phyloP scores from a whole-genome alignment of 2,888 invertebrate genomes.

The Sceliomorpha sp. region DNA sequence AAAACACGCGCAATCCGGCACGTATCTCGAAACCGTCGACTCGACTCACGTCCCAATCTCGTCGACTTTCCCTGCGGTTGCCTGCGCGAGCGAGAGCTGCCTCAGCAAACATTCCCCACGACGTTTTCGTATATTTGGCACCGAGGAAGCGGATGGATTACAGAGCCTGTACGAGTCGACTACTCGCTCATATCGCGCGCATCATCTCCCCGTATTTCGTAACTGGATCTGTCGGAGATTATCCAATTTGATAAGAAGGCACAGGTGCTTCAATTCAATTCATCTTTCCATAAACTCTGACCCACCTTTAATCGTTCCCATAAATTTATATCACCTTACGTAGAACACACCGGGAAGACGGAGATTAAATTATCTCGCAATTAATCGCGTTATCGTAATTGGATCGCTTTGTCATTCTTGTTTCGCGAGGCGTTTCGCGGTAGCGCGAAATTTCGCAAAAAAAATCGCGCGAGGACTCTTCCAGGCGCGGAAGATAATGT shows the following conservation, averaged over 20 bases:
- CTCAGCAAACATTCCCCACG: conserved; percentile 46
- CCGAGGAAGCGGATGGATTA: conserved; percentile 48
- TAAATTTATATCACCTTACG: conserved; percentile 11
- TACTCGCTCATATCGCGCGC: conserved; percentile 42
- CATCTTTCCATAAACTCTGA: conserved; percentile 15
- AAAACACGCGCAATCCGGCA: conserved; percentile 38
- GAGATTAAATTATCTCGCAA: background rate
- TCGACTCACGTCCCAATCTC: conserved; percentile 33
- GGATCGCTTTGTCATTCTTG: too few species aligned
- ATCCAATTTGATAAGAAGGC: conserved; percentile 45
- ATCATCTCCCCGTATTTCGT: conserved; percentile 44
- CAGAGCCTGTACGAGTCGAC: conserved; percentile 28
- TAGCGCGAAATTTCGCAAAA: too few species aligned
- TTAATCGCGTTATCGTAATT: too few species aligned
- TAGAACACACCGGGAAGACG: background rate
- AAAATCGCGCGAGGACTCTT: too few species aligned
- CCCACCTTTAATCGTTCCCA: conserved; percentile 8
- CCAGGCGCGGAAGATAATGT: conserved; percentile 18
- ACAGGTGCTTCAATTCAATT: conserved; percentile 32
- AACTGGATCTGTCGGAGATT: conserved; percentile 36
- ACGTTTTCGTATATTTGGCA: conserved; percentile 55
- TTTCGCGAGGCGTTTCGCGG: too few species aligned
- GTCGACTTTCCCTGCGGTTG: conserved; percentile 35
- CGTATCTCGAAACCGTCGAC: conserved; percentile 32
- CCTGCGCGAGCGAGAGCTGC: conserved; percentile 43